Conservation (phyloP, 2,888 invertebrate genomes). For the Mechanitis mazaeus region DNA sequence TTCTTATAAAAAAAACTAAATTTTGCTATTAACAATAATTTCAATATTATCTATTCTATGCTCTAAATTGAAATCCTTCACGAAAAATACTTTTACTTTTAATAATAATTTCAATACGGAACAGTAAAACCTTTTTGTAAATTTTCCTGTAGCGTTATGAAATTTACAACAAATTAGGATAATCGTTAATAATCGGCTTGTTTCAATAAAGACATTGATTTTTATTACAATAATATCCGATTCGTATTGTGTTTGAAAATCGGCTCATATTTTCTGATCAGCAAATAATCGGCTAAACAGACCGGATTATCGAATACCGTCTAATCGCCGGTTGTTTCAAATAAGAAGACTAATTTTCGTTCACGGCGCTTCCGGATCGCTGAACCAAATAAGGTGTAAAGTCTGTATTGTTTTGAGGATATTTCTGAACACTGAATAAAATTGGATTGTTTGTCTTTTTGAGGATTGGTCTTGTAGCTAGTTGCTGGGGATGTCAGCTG, state of each 20-base stretch:
- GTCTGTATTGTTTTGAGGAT: conserved; percentile 17
- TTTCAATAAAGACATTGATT: not conserved
- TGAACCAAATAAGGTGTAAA: conserved; percentile 37
- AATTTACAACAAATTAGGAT: too few species aligned
- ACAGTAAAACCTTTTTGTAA: not conserved
- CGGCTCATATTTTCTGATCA: conserved; percentile 22
- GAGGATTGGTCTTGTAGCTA: not conserved
- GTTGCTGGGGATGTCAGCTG: too few species aligned
- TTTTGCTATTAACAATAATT: too few species aligned
- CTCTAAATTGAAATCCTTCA: too few species aligned
- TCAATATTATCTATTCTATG: too few species aligned
- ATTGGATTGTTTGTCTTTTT: not conserved
- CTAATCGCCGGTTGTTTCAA: conserved; percentile 46
- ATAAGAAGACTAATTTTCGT: conserved; percentile 38
- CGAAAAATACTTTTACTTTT: too few species aligned
- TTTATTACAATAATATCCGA: not conserved
- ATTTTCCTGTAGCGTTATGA: too few species aligned
- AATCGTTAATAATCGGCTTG: not conserved
- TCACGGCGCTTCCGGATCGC: conserved; percentile 42
- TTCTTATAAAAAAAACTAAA: too few species aligned
- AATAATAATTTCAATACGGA: not conserved
- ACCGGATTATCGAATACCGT: conserved; percentile 18
- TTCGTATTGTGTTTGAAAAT: conserved; percentile 19
- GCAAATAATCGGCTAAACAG: conserved; percentile 25
- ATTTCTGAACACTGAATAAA: conserved; percentile 7